These are phyloP conservation scores for Parazoanthus swiftii DNA, from an alignment of 92 coral and sea anemone genomes.

Conservation along the genomic window DNA sequence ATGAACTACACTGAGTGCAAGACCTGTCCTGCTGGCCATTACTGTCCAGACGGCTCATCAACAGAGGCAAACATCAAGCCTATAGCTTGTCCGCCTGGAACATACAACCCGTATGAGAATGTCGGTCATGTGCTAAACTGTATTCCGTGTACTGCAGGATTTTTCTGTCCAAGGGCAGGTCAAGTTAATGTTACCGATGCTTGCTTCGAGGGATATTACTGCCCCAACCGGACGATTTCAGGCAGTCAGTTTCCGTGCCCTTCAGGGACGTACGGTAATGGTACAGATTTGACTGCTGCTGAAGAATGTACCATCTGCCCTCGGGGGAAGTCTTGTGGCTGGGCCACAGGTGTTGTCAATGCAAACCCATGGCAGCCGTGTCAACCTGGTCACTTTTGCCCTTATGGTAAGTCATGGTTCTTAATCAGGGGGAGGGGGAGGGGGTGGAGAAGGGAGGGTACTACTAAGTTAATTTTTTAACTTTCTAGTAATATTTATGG, in stretches of 20 bases:
- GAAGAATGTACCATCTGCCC: constrained; percentile 93
- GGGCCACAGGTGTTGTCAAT: constrained; percentile 93
- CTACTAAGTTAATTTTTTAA: no score
- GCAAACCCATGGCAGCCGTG: constrained; percentile 88
- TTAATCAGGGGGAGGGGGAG: neutral
- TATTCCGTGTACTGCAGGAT: constrained; percentile 92
- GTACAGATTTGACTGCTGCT: constrained; percentile 84
- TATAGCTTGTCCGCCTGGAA: constrained; percentile 93
- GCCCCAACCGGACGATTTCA: constrained; percentile 94
- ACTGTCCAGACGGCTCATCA: constrained; percentile 95
- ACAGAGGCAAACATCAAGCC: constrained; percentile 86
- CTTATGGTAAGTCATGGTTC: constrained; percentile 67
- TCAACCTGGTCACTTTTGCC: constrained; percentile 90
- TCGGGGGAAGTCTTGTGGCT: constrained; percentile 84
- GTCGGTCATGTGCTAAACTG: constrained; percentile 89
- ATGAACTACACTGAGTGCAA: constrained; percentile 88
- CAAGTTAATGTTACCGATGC: constrained; percentile 81
- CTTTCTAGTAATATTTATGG: no score
- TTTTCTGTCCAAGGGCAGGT: constrained; percentile 89
- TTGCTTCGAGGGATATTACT: constrained; percentile 95
- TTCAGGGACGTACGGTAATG: constrained; percentile 93
- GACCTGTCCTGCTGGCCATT: constrained; percentile 86
- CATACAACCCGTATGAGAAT: constrained; percentile 85
- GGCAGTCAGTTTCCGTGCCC: constrained; percentile 96
- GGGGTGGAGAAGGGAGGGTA: neutral